Evolutionary conservation across 2,888 invertebrate species (phyloP).

Genomic region (Drosophila kambysellisi): DNA sequence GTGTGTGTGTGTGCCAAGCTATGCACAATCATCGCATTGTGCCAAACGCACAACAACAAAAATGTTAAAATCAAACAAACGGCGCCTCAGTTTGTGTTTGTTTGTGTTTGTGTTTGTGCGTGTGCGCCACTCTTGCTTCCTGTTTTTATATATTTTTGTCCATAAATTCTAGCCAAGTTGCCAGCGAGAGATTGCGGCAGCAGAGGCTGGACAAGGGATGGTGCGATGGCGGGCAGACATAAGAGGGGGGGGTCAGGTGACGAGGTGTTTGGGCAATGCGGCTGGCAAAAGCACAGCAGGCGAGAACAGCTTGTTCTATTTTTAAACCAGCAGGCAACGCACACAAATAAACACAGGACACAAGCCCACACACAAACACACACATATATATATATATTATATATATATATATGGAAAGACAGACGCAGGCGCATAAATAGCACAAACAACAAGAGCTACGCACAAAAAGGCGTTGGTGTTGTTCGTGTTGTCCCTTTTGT

Average conservation of each 20-base stretch:
- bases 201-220: slow-evolving; percentile 18
- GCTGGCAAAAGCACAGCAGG: slow-evolving; percentile 77
- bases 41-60: slow-evolving; percentile 46
- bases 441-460: slow-evolving; percentile 59
- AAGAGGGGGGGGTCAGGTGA: slow-evolving; percentile 5
- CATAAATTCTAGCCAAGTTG: slow-evolving; percentile 77
- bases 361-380: slow-evolving; percentile 36
- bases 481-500: slow-evolving; percentile 40
- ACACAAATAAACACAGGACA: slow-evolving; percentile 40
- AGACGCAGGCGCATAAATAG: slow-evolving; percentile 80
- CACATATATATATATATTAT: slow-evolving; percentile 13
- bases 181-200: slow-evolving; percentile 43
- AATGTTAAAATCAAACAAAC: slow-evolving; percentile 72
- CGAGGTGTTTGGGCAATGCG: slow-evolving; percentile 67
- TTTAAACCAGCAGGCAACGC: slow-evolving; percentile 67
- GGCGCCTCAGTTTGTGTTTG: slow-evolving; percentile 48
- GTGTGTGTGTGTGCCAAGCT: slow-evolving; percentile 40
- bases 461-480: slow-evolving; percentile 57
- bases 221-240: background rate
- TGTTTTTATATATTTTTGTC: slow-evolving; percentile 76
- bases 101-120: slow-evolving; percentile 25
- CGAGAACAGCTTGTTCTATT: slow-evolving; percentile 77
- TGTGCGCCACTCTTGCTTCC: slow-evolving; percentile 61
- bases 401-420: slow-evolving; percentile 23
- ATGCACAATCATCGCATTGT: slow-evolving; percentile 74